Evolutionary conservation across 2,888 invertebrate genomes (phyloP).

Genomic region (Drosophila multiciliata): DNA sequence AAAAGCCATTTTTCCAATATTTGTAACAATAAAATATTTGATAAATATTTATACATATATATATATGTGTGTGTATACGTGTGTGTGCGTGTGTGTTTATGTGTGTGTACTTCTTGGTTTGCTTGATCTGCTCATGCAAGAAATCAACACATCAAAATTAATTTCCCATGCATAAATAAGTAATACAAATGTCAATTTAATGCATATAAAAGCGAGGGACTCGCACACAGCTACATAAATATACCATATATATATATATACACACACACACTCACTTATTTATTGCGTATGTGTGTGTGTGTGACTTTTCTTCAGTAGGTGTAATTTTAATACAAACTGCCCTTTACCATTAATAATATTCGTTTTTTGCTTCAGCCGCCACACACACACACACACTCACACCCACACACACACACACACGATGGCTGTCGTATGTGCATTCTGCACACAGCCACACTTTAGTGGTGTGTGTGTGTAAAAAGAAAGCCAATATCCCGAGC

Average conservation of each 20-base stretch:
- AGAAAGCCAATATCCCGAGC: slow-evolving; percentile 72
- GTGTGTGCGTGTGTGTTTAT: slow-evolving; percentile 3
- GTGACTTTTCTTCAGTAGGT: slow-evolving; percentile 53
- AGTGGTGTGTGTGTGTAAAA: slow-evolving; percentile 16
- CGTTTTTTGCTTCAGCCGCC: slow-evolving; percentile 41
- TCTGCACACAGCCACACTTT: slow-evolving; percentile 4
- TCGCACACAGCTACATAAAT: slow-evolving; percentile 24
- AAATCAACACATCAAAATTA: slow-evolving; percentile 79
- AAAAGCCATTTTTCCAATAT: no score
- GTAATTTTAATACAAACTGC: slow-evolving; percentile 72
- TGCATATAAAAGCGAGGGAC: slow-evolving; percentile 48
- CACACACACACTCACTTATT: slow-evolving; percentile 7
- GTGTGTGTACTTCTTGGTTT: slow-evolving; percentile 17
- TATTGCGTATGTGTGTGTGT: slow-evolving; percentile 13
- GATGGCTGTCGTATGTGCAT: slow-evolving; percentile 25
- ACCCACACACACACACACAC: slow-evolving; percentile 13
- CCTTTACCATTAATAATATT: slow-evolving; percentile 70
- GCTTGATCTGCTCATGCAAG: slow-evolving; percentile 69
- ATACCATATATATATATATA: slow-evolving; percentile 16
- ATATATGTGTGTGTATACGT: slow-evolving; percentile 3
- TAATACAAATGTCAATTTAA: slow-evolving; percentile 78
- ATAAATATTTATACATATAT: not conserved
- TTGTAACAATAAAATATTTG: slow-evolving; percentile 1
- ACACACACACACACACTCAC: slow-evolving; percentile 2
- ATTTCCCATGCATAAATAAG: slow-evolving; percentile 79